Evolutionary conservation across 2,888 invertebrate species (phyloP), one percentile per base, ranked within the genome.

Genomic region (Nasonovia ribisnigri): DNA sequence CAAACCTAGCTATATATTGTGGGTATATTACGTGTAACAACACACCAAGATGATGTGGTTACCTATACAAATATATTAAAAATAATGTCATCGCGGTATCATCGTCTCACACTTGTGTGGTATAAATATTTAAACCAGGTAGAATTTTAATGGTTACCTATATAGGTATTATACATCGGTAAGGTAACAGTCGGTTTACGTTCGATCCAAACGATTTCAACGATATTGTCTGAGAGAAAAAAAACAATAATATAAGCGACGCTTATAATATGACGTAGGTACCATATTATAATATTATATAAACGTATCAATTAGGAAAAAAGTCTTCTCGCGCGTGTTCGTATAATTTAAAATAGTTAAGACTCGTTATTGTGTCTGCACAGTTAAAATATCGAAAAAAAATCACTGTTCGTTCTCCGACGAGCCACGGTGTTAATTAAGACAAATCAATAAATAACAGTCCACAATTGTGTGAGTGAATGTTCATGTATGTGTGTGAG

Each of bases 381-480:
- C 4, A 36, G 36, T 5, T 36, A 77, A 77, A 20, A 36, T 77
- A 77, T 77, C 36, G 77, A 36, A 77, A 77, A 77, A 77, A 77
- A 77, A 20, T 36, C 36, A 36, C 20, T 0, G 36, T 36, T 24
- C 67, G 16, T 67, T 67, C 67, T n/a, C 36, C 20, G 36, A 42
- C 36, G n/a, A 89, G 13, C 11, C 54, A 1, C 24, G 46, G 10
- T 6, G 46, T 90, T 67, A 46, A 90, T 90, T 60, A 46, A 90
- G 60, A 60, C 60, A 13, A 43, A 90, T 67, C 60, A 46, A 90
- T 90, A 90, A 86, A 86, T 86, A 86, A 86, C 46, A n/a, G n/a
- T 20, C 20, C 20, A 77, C 36, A 20, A 77, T 36, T 13, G 29
- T n/a, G 6, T 26, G 20, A 6, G 3, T 36, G 42, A 5, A 6